These are phyloP conservation scores for Scaptomyza tumidula DNA, from an alignment of 2,888 invertebrate genomes.

Conservation along the genomic window DNA sequence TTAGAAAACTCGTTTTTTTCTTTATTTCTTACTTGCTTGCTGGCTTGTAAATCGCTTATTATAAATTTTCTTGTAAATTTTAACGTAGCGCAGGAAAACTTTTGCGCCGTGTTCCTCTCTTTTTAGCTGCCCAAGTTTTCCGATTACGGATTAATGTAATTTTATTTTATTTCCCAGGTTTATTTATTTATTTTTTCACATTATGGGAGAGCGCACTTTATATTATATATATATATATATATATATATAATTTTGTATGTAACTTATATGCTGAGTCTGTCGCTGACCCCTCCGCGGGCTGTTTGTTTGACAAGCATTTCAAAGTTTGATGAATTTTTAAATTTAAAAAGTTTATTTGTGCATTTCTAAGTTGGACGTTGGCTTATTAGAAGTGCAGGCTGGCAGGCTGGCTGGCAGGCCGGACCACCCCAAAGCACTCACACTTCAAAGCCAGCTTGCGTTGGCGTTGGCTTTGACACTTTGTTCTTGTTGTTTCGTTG, in stretches of 20 bases:
- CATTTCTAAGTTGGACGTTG: constrained; percentile 72
- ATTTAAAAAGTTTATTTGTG: constrained; percentile 80
- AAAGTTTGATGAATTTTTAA: constrained; percentile 80
- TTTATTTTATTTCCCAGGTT: constrained; percentile 46
- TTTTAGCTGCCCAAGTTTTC: constrained; percentile 72
- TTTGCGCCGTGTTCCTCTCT: constrained; percentile 48
- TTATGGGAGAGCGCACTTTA: constrained; percentile 31
- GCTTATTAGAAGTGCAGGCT: constrained; percentile 70
- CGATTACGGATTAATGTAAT: constrained; percentile 82
- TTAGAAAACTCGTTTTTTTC: constrained; percentile 67
- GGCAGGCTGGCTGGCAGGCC: constrained; percentile 17
- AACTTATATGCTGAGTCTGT: constrained; percentile 33
- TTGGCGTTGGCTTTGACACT: constrained; percentile 47
- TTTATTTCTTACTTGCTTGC: constrained; percentile 4
- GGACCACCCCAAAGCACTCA: background rate
- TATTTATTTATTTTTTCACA: constrained; percentile 33
- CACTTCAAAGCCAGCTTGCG: constrained; percentile 63
- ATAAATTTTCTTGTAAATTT: constrained; percentile 65
- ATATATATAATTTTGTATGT: constrained; percentile 15
- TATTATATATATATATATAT: constrained; percentile 1
- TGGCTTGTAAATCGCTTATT: constrained; percentile 78
- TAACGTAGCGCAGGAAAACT: constrained; percentile 51
- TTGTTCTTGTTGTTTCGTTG: constrained; percentile 24
- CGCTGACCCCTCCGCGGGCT: constrained; percentile 55
- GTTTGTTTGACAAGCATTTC: constrained; percentile 70